Base-by-base conservation (phyloP, 2,113 vertebrate species). In the Tenebrosternarchus preto region DNA sequence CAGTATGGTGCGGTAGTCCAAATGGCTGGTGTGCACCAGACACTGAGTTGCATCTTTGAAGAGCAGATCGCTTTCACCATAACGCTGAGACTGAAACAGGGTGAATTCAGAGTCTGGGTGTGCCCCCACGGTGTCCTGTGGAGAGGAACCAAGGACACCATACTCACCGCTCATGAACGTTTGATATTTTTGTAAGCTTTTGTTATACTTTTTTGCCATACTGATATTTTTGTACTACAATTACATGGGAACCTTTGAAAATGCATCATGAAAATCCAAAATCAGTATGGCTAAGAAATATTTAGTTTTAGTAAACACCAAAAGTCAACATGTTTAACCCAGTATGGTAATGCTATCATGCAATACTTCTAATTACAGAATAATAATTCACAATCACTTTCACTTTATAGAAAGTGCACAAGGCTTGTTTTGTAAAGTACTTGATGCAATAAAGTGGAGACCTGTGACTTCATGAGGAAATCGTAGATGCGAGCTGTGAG, bases 381-480 rank as follows among this genome's bases (percentile, higher is more conserved):
- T 9, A 39, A 39, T 5, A 66, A 66, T 36, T 66, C 22, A 46
- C 11, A 22, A 36, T 22, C 24, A 59, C 17, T 9, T 27, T 27
- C 4, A 74, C 4, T 7, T 39, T 24, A 60, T 15, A 61, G 1
- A 76, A 20, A 27, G 2, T 19, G 39, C 29, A 66, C 0, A 7
- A 63, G 27, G 25, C 4, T 29, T 29, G 12, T 29, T 17, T 29
- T 63, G 15, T 25, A 29, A 29, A 29, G 5, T 27, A 3, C 5
- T 64, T 70, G 20, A 64, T 27, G 16, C 25, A 75, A 24, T 53
- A 33, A 61, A 73, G 66, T 53, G 16, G 88, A 84, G 59, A 96
- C 96, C 95, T 96, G 95, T 29, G 95, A 95, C 84, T 96, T 95
- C 86, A 91, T 89, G 27, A 97, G 91, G 73, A 97, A 96, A 80